Percentiles rank a stretch among this genome's conserved stretches.
phyloP scores from a whole-genome alignment of 2,113 vertebrate genomes.

The Arothron firmamentum region DNA sequence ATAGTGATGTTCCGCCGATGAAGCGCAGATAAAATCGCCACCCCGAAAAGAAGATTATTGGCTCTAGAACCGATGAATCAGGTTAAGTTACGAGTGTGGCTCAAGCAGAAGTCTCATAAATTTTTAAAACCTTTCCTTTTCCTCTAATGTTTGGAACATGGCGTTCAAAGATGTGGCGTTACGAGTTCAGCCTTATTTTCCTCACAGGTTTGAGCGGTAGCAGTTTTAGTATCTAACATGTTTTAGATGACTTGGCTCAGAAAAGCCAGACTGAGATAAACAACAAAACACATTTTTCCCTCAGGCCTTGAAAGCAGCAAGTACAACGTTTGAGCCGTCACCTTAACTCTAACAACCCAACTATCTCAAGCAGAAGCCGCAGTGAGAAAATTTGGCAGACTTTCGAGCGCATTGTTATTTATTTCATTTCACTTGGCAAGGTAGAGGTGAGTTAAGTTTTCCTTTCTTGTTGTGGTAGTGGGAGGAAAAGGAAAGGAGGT shows the following conservation, averaged over 20 bases:
- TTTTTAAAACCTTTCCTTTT: slow-evolving; percentile 8
- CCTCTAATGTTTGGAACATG: slow-evolving; percentile 1
- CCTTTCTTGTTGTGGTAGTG: slow-evolving; percentile 37
- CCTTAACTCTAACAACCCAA: slow-evolving; percentile 58
- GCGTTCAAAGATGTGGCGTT: slow-evolving; percentile 26
- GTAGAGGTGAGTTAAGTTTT: slow-evolving; percentile 50
- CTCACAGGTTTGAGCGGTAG: slow-evolving; percentile 19
- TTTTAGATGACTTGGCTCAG: slow-evolving; percentile 45
- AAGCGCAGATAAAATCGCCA: neutral
- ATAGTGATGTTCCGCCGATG: slow-evolving; percentile 14
- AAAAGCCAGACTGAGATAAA: slow-evolving; percentile 61
- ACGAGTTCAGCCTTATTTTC: slow-evolving; percentile 11
- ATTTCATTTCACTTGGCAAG: slow-evolving; percentile 54
- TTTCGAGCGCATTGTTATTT: slow-evolving; percentile 52
- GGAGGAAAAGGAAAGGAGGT: slow-evolving; percentile 56
- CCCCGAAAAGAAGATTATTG: slow-evolving; percentile 18
- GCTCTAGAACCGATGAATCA: slow-evolving; percentile 15
- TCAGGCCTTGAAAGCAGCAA: slow-evolving; percentile 48
- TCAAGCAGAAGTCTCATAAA: slow-evolving; percentile 41
- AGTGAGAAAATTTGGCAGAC: slow-evolving; percentile 36
- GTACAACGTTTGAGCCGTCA: slow-evolving; percentile 61
- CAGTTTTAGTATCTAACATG: slow-evolving; percentile 32
- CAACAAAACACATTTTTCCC: slow-evolving; percentile 50
- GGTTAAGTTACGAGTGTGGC: slow-evolving; percentile 25
- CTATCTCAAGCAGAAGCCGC: slow-evolving; percentile 50